These are phyloP conservation scores for Apamea anceps DNA, from an alignment of 2,888 invertebrate species.

Conservation along the genomic window DNA sequence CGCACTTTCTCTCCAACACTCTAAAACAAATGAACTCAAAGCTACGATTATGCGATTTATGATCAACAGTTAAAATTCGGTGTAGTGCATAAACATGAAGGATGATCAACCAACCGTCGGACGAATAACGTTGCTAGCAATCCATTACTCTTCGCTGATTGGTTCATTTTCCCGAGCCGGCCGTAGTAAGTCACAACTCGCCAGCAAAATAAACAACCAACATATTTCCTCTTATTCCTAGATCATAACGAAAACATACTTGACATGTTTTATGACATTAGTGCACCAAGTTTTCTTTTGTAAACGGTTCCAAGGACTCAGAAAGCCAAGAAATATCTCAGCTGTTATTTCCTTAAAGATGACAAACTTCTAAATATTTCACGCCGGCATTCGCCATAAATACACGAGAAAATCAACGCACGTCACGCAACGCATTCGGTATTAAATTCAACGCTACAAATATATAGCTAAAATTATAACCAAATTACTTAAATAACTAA, in stretches of 20 bases:
- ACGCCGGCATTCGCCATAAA: constrained; percentile 37
- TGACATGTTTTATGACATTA: constrained; percentile 43
- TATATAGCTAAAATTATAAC: constrained; percentile 26
- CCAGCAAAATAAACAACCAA: constrained; percentile 17
- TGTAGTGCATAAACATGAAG: constrained; percentile 23
- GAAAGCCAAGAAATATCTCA: constrained; percentile 44
- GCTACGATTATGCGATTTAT: not conserved
- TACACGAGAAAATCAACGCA: constrained; percentile 38
- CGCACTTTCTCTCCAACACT: not conserved
- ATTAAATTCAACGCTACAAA: constrained; percentile 44
- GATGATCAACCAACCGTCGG: constrained; percentile 19
- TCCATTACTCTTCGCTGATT: constrained; percentile 46
- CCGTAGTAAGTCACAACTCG: constrained; percentile 23
- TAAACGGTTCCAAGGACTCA: constrained; percentile 31
- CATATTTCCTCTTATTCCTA: constrained; percentile 15
- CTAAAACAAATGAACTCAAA: not conserved
- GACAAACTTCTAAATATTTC: constrained; percentile 52
- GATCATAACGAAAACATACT: constrained; percentile 31
- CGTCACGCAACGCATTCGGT: constrained; percentile 37
- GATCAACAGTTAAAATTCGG: constrained; percentile 18
- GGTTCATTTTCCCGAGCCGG: constrained; percentile 40
- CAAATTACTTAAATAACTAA: constrained; percentile 40
- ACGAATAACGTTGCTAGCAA: constrained; percentile 29
- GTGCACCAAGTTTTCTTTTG: constrained; percentile 24
- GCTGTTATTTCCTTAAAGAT: constrained; percentile 50